phyloP scores from a whole-genome alignment of 2,888 invertebrate species.

The Diarsia brunnea region DNA sequence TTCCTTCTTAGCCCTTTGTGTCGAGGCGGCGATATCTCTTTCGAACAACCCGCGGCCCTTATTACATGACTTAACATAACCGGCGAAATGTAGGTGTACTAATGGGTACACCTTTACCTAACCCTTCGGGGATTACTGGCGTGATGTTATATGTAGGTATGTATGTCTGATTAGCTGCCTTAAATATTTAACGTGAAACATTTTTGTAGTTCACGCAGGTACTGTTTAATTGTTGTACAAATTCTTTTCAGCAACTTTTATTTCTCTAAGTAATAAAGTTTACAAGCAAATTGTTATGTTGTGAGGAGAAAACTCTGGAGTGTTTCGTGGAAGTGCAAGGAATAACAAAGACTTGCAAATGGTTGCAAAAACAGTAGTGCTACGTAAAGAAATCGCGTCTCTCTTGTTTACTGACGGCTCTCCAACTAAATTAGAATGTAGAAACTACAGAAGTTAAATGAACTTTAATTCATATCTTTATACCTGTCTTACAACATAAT shows the following conservation, averaged over 20 bases:
- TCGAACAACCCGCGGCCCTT: too few species aligned
- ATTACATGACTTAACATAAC: too few species aligned
- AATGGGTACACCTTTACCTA: too few species aligned
- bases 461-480: constrained; percentile 17
- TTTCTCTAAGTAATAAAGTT: constrained; percentile 18
- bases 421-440: constrained; percentile 50
- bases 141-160: too few species aligned
- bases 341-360: constrained; percentile 73
- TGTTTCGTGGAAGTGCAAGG: constrained; percentile 63
- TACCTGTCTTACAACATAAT: not conserved
- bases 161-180: constrained; percentile 27
- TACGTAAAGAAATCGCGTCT: constrained; percentile 59
- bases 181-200: not conserved
- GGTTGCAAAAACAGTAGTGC: constrained; percentile 65
- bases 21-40: too few species aligned
- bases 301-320: constrained; percentile 16
- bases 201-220: not conserved
- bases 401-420: constrained; percentile 32
- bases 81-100: too few species aligned
- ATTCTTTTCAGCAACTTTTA: constrained; percentile 1
- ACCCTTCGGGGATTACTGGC: too few species aligned
- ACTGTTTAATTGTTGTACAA: constrained; percentile 9
- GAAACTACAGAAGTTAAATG: constrained; percentile 11
- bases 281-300: constrained; percentile 43
- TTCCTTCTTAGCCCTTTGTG: too few species aligned